Percentiles rank a stretch among this genome's conserved stretches.
These are phyloP conservation scores for Petrosia ficiformis DNA, from an alignment of 37 sponge, comb jelly and placozoan species.

Conservation along the genomic window DNA sequence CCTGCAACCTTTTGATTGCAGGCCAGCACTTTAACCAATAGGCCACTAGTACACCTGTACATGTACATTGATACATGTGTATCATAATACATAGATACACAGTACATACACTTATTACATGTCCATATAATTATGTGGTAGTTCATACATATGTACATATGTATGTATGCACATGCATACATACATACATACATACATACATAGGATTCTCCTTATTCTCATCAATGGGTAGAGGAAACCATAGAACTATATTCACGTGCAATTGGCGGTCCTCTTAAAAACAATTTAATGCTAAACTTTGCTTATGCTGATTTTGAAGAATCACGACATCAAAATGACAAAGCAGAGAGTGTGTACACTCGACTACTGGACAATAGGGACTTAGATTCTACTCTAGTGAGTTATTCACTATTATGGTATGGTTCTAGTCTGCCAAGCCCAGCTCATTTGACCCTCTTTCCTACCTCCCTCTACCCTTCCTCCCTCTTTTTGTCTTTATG, in stretches of 20 bases:
- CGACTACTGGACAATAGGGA: constrained; percentile 38
- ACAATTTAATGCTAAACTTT: constrained; percentile 83
- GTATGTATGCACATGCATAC: too few species aligned
- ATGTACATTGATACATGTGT: too few species aligned
- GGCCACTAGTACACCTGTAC: too few species aligned
- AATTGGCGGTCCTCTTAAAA: constrained; percentile 42
- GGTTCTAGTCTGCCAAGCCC: neutral
- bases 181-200: too few species aligned
- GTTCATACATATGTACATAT: too few species aligned
- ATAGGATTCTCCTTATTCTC: constrained; percentile 24
- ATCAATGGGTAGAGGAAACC: constrained; percentile 66
- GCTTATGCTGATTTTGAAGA: constrained; percentile 97
- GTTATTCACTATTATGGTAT: too few species aligned
- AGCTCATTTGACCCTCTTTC: too few species aligned
- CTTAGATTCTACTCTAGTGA: constrained; percentile 53
- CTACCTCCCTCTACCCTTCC: too few species aligned
- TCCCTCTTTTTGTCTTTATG: neutral
- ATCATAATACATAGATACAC: too few species aligned
- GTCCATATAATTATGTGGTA: neutral
- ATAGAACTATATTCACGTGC: constrained; percentile 73
- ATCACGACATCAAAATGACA: constrained; percentile 45
- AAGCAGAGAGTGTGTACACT: constrained; percentile 40
- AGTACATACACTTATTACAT: too few species aligned
- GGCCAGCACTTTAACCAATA: too few species aligned
- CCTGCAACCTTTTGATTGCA: too few species aligned